Evolutionary conservation across 2,888 invertebrate genomes (phyloP), one percentile per base, ranked within the genome.

Genomic region (Hirtodrosophila confusa): DNA sequence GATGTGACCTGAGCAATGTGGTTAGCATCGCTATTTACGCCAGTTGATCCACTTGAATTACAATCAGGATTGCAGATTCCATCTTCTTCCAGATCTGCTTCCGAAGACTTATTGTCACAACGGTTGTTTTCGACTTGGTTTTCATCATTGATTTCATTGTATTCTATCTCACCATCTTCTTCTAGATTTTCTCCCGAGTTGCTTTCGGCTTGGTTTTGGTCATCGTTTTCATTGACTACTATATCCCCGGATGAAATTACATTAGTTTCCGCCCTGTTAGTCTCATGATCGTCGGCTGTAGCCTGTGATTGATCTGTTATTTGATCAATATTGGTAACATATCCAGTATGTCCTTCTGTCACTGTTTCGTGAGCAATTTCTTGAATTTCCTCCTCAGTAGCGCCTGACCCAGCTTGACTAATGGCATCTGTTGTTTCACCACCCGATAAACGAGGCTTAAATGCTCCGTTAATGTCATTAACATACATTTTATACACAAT

Each of bases 351-450:
- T 17, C 17, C 17, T 17, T 17, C 17, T 17, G 17, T 17, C 17
- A 31, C 33, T 3, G 45, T 29, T 17, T n/a, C 36, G 1, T 36
- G 39, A 0, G 29, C 33, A 0, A 10, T 29, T 17, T 40, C 27
- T n/a, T 36, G 29, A 4, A 17, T 5, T 31, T 27, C 10, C 8
- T 40, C 40, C 29, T 53, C 23, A n/a, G 3, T 36, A 0, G 12
- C 45, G 3, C 5, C 23, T 10, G 4, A n/a, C 11, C 2, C 36
- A 11, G 10, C 29, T 17, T 17, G 17, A 17, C 17, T 17, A 17
- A 9, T 24, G 11, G 1, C 5, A n/a, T 51, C 55, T 2, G 29
- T 31, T 39, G 37, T 50, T n/a, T 33, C 31, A 3, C 48, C 68
- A 8, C 40, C 47, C 3, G 17, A 40, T 11, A 55, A 10, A 10